Evolutionary conservation across 2,888 invertebrate species (phyloP), one percentile per base, ranked within the genome.

Genomic region (Acleris literana): DNA sequence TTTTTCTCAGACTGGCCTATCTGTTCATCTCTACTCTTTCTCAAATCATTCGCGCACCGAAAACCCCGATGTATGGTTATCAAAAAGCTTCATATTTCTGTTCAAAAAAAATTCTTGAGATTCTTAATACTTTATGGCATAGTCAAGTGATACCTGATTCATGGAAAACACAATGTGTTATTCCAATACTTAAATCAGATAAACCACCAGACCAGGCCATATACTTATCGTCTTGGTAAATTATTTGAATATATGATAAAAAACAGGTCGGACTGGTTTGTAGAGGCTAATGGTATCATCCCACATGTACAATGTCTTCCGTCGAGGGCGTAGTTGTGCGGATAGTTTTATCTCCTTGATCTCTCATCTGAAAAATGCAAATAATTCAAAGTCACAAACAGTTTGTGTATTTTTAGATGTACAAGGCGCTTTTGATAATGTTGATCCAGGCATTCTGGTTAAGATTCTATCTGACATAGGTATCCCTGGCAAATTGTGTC

Each of bases 271-370:
- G 48, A 58, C 17, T 48, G 48, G 48, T 48, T 29, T 58, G 48
- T 58, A 33, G 57, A 58, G 18, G 17, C 48, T 18, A 49, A 48
- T 58, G 57, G 48, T 48, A 46, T 57, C 46, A 58, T 58, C 13
- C 48, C 57, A 2, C 17, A 25, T 29, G 17, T 58, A n/a, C 29
- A 29, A n/a, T 58, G 57, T 48, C 18, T 55, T 55, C 5, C 18
- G 54, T 13, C 48, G 48, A 3, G 46, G 57, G 5, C 20, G 57
- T n/a, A 57, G 57, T 16, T 56, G 56, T n/a, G 44, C 56, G 22
- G 57, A 58, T 16, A 33, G 57, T 48, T 49, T 48, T 7, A 17
- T 58, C 17, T 58, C 48, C 16, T n/a, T 58, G n/a, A 58, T 29
- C 5, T 58, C 29, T 18, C 33, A 58, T 9, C 57, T 58, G 57